Percentiles rank a stretch among this genome's conserved stretches.
These are phyloP conservation scores for Phalacrocorax brasilianus DNA, from an alignment of 2,113 vertebrate genomes.

Conservation along the genomic window DNA sequence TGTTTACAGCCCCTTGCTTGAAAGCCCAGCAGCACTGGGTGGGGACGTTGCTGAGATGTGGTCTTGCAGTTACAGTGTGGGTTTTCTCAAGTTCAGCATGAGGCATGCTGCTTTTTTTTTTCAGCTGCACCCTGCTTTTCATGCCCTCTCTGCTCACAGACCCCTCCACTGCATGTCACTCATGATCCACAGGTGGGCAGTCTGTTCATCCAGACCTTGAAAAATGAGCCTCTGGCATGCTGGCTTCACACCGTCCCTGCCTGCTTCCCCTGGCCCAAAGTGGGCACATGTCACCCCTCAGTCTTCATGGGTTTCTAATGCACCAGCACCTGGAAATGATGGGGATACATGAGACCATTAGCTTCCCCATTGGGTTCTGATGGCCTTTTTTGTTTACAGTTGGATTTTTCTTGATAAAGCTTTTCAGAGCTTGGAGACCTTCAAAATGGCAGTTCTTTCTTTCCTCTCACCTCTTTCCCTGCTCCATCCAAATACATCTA, in stretches of 20 bases:
- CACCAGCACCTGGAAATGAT: background rate
- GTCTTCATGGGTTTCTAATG: background rate
- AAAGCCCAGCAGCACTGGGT: background rate
- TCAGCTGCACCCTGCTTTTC: background rate
- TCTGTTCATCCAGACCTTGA: background rate
- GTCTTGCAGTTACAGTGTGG: accelerated
- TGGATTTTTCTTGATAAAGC: background rate
- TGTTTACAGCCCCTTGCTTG: background rate
- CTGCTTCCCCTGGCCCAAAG: accelerated
- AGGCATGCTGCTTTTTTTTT: background rate
- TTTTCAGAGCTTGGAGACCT: background rate
- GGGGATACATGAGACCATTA: background rate
- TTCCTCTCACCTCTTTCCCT: background rate
- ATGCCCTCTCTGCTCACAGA: background rate
- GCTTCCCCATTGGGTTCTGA: background rate
- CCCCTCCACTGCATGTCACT: background rate
- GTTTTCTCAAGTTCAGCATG: background rate
- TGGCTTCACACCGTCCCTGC: background rate
- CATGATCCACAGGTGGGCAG: background rate
- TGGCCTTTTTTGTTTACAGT: background rate
- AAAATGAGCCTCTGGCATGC: background rate
- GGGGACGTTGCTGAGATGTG: background rate
- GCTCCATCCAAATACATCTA: background rate
- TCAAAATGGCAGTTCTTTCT: background rate
- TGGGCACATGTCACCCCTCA: background rate